Percentiles rank a stretch among this genome's conserved stretches.
Evolutionary conservation across 2,888 invertebrate species (phyloP).

Genomic region (Cantharis lateralis): DNA sequence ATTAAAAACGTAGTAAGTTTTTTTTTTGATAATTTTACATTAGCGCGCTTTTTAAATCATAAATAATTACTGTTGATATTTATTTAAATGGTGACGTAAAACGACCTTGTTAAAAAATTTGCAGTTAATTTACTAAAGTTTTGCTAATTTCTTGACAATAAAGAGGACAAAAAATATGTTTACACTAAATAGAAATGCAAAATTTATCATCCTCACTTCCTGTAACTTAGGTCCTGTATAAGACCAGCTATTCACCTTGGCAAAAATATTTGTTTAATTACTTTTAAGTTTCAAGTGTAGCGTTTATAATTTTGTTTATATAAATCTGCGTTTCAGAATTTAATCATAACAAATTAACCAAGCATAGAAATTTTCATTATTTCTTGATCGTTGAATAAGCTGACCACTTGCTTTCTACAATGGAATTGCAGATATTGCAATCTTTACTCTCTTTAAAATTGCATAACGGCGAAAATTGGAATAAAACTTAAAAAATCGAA

Average conservation of each 20-base stretch:
- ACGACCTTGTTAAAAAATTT: not conserved
- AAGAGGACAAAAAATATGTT: not conserved
- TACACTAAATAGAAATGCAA: not conserved
- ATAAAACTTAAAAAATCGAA: too few relatives aligned
- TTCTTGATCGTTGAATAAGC: not conserved
- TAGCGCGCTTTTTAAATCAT: not conserved
- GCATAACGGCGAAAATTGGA: too few relatives aligned
- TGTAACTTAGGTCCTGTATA: too few relatives aligned
- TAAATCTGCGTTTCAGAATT: not conserved
- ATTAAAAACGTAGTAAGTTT: not conserved
- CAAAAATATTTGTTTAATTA: not conserved
- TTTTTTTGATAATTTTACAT: not conserved
- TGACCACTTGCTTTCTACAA: not conserved
- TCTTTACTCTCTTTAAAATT: not conserved
- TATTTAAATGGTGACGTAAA: not conserved
- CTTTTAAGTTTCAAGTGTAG: not conserved
- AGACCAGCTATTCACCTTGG: not conserved
- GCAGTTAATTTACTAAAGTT: not conserved
- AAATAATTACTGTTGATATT: not conserved
- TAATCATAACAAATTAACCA: not conserved
- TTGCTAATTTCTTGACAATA: not conserved
- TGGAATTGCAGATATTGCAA: not conserved
- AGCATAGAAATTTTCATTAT: not conserved
- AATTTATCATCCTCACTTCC: not conserved
- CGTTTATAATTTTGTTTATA: not conserved